Conservation (phyloP, 2,797 vertebrate genomes). For the Dendrocincla fuliginosa region DNA sequence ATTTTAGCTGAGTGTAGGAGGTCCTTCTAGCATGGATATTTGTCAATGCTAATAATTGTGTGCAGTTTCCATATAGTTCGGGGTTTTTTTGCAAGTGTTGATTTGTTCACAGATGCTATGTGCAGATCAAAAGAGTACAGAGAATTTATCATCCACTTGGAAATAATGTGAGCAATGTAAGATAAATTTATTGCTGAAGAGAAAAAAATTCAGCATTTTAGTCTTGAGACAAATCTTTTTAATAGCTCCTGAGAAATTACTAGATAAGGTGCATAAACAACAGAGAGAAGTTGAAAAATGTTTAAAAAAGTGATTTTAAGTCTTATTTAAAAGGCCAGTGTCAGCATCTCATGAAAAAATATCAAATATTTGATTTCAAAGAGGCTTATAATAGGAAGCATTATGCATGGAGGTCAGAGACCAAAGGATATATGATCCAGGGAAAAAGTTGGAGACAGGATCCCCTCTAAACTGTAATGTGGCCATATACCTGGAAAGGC, state of each 20-base stretch:
- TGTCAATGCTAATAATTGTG: not conserved
- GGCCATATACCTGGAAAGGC: not conserved
- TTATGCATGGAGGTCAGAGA: not conserved
- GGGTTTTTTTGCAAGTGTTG: not conserved
- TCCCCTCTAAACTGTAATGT: not conserved
- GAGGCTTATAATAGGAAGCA: not conserved
- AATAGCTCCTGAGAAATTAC: not conserved
- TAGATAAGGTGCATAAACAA: not conserved
- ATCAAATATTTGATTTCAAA: not conserved
- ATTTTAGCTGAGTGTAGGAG: not conserved
- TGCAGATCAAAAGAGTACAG: not conserved
- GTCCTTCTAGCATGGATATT: not conserved
- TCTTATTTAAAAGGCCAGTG: not conserved
- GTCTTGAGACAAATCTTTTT: not conserved
- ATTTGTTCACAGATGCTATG: not conserved
- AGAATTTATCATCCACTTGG: not conserved
- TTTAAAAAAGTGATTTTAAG: not conserved
- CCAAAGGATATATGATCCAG: not conserved
- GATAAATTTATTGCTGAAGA: not conserved
- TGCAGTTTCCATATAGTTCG: not conserved
- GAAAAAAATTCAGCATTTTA: not conserved
- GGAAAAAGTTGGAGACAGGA: not conserved
- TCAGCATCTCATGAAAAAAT: not conserved
- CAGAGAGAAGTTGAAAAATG: not conserved
- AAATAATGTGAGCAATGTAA: not conserved